Conservation (phyloP, 2,888 invertebrate species). For the Epirrhoe tristata region DNA sequence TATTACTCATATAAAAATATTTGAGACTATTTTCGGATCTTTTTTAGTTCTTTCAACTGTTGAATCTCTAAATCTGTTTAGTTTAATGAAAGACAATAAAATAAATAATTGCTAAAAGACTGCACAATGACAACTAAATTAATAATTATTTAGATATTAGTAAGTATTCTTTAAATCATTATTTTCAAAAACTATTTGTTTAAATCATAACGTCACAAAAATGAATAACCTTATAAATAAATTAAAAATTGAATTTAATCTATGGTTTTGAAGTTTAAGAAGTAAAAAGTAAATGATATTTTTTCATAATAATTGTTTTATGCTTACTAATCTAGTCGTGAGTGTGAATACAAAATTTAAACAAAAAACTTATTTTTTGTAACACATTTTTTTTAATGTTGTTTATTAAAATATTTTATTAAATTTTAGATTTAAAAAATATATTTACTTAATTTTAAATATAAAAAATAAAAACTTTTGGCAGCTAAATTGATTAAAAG, state of each 20-base stretch:
- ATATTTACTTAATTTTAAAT: background rate
- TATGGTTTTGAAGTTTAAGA: background rate
- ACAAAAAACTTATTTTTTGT: background rate
- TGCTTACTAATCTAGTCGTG: constrained; percentile 38
- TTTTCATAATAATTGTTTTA: background rate
- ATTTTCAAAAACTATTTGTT: background rate
- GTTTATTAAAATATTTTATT: background rate
- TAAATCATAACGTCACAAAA: constrained; percentile 5
- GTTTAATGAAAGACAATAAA: constrained; percentile 59
- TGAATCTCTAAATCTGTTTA: constrained; percentile 9
- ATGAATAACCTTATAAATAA: background rate
- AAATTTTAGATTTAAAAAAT: background rate
- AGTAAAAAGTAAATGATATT: no score
- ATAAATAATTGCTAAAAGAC: constrained; percentile 68
- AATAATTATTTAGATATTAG: constrained; percentile 33
- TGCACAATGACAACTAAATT: constrained; percentile 58
- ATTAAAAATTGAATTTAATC: background rate
- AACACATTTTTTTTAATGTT: background rate
- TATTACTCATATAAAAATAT: no score
- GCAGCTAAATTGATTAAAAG: no score
- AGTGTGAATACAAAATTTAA: background rate
- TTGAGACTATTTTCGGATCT: no score
- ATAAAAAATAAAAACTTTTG: no score
- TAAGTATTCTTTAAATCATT: constrained; percentile 19
- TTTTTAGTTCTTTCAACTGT: constrained; percentile 13